Conservation (phyloP, 2,888 invertebrate genomes). For the Phengaris alcon region DNA sequence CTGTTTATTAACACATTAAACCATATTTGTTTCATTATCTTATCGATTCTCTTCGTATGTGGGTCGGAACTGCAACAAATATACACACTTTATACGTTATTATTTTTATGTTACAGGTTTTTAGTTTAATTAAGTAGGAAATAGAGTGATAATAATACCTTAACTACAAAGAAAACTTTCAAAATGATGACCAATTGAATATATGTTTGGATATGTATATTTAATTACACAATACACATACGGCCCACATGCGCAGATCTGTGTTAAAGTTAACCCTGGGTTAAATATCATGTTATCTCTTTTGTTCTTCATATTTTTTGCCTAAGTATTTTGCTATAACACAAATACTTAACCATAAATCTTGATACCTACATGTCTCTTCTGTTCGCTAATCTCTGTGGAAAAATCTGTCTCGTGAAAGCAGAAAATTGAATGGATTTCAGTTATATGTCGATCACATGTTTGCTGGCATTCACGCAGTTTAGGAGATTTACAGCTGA, state of each 20-base stretch:
- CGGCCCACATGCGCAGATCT: too few relatives aligned
- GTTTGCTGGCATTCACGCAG: conserved; percentile 39
- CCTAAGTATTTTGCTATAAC: too few relatives aligned
- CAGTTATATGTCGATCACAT: conserved; percentile 38
- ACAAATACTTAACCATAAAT: not conserved
- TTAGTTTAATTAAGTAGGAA: too few relatives aligned
- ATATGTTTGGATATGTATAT: too few relatives aligned
- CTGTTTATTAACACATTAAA: conserved; percentile 19
- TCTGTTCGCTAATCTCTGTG: not conserved
- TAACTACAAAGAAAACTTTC: too few relatives aligned
- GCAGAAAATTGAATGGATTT: conserved; percentile 34
- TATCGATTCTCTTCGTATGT: conserved; percentile 7
- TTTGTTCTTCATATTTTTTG: too few relatives aligned
- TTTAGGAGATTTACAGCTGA: conserved; percentile 42
- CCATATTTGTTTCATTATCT: conserved; percentile 8
- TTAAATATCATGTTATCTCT: too few relatives aligned
- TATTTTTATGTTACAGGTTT: too few relatives aligned
- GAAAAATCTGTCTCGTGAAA: not conserved
- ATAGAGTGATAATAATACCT: too few relatives aligned
- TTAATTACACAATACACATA: too few relatives aligned
- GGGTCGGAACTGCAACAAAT: not conserved
- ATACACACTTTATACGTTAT: not conserved
- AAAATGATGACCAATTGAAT: too few relatives aligned
- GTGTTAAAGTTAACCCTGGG: too few relatives aligned
- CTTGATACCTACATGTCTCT: not conserved